Evolutionary conservation across 2,888 invertebrate species (phyloP).

Genomic region (Salpingus planirostris): DNA sequence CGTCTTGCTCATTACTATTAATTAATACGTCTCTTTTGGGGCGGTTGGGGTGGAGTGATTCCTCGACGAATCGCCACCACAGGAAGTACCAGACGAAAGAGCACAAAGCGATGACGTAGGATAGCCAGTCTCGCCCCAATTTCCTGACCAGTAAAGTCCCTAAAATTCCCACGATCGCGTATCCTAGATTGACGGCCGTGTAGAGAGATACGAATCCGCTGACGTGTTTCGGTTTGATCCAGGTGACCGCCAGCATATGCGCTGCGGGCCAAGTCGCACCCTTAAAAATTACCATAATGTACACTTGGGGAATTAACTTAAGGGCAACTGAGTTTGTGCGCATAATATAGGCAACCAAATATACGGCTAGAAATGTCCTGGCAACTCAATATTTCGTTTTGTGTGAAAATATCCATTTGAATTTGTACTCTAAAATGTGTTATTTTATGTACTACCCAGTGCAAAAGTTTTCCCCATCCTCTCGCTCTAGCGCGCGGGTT

Average conservation of each 20-base stretch:
- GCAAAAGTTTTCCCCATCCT: no score
- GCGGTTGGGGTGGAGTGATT: slow-evolving; percentile 42
- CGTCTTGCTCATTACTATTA: background rate
- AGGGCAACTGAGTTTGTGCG: no score
- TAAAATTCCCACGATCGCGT: slow-evolving; percentile 47
- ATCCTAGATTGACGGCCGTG: slow-evolving; percentile 49
- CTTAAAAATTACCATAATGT: slow-evolving; percentile 27
- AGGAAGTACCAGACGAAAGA: slow-evolving; percentile 48
- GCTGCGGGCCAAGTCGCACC: slow-evolving; percentile 52
- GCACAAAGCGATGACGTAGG: slow-evolving; percentile 44
- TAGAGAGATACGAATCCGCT: slow-evolving; percentile 50
- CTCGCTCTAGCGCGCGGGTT: no score
- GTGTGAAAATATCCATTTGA: no score
- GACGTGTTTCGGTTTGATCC: slow-evolving; percentile 49
- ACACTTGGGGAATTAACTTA: no score
- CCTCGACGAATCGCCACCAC: slow-evolving; percentile 49
- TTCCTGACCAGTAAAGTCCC: slow-evolving; percentile 46
- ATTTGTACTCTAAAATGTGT: no score
- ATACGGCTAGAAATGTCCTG: no score
- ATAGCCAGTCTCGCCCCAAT: slow-evolving; percentile 46
- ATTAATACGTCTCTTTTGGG: slow-evolving; percentile 37
- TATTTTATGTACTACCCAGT: no score
- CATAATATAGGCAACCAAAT: no score
- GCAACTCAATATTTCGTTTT: no score
- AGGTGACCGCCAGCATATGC: slow-evolving; percentile 50